Conservation (phyloP, 1,140 invertebrate species). For the Pseudobourletiella spinata region DNA sequence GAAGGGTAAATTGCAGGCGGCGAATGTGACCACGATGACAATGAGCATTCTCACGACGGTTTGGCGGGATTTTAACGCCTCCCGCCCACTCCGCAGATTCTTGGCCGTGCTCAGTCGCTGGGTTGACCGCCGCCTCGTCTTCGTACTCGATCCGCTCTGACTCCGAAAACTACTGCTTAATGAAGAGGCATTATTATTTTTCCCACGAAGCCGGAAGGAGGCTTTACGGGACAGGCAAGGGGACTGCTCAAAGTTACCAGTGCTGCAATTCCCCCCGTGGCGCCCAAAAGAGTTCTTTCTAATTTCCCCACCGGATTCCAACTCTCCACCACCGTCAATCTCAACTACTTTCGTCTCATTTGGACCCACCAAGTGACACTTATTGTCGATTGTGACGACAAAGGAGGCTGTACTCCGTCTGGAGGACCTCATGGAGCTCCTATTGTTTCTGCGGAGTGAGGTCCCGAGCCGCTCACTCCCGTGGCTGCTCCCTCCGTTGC, state of each 20-base stretch:
- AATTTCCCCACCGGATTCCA: no score
- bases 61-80: constrained; percentile 30
- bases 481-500: neutral
- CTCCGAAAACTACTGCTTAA: neutral
- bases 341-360: neutral
- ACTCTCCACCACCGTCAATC: no score
- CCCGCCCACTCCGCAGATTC: neutral
- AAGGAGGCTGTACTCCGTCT: no score
- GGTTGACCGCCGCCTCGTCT: neutral
- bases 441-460: no score
- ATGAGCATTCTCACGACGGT: constrained; percentile 60
- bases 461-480: neutral
- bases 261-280: no score
- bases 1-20: constrained; percentile 71
- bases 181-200: neutral
- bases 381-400: neutral
- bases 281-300: no score
- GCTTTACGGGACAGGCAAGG: no score
- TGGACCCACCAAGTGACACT: neutral
- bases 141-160: neutral
- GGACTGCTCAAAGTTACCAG: no score
- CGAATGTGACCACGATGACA: constrained; percentile 69
- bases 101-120: neutral
- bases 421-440: no score
- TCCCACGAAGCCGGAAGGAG: no score